phyloP scores from a whole-genome alignment of 1,140 invertebrate species.

The Lasaia peninsularis region DNA sequence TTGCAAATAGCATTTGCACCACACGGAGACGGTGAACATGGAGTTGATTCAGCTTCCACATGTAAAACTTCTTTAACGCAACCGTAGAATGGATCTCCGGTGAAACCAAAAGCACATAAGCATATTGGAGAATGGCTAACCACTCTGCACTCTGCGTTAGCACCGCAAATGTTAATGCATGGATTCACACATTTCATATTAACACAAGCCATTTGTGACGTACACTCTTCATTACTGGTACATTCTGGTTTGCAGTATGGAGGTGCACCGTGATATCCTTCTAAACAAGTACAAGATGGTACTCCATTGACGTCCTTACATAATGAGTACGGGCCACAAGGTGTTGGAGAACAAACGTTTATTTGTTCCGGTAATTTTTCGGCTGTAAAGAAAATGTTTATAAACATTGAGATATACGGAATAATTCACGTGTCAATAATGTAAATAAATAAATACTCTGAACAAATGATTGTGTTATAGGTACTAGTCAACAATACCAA shows the following conservation, averaged over 20 bases:
- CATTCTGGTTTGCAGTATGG: conserved; percentile 88
- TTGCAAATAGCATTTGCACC: conserved; percentile 84
- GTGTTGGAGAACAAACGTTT: conserved; percentile 86
- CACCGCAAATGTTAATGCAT: conserved; percentile 83
- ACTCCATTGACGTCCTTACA: conserved; percentile 85
- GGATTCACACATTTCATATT: conserved; percentile 85
- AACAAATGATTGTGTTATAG: too few relatives aligned
- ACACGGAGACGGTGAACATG: conserved; percentile 84
- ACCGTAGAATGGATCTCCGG: conserved; percentile 82
- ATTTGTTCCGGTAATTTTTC: conserved; percentile 64
- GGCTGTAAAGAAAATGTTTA: conserved; percentile 42
- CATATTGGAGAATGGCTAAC: conserved; percentile 87
- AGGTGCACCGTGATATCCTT: conserved; percentile 87
- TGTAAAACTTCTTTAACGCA: conserved; percentile 69
- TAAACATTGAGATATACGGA: neutral
- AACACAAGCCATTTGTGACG: conserved; percentile 84
- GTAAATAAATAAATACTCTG: neutral
- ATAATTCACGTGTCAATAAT: neutral
- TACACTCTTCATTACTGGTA: conserved; percentile 86
- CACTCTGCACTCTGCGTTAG: conserved; percentile 84
- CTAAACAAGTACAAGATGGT: conserved; percentile 86
- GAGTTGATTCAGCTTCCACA: conserved; percentile 60
- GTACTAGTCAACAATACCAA: too few relatives aligned
- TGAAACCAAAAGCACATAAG: conserved; percentile 80
- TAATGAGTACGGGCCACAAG: conserved; percentile 88